phyloP scores from a whole-genome alignment of 37 sponge, comb jelly and placozoan species.

The Bolinopsis microptera region DNA sequence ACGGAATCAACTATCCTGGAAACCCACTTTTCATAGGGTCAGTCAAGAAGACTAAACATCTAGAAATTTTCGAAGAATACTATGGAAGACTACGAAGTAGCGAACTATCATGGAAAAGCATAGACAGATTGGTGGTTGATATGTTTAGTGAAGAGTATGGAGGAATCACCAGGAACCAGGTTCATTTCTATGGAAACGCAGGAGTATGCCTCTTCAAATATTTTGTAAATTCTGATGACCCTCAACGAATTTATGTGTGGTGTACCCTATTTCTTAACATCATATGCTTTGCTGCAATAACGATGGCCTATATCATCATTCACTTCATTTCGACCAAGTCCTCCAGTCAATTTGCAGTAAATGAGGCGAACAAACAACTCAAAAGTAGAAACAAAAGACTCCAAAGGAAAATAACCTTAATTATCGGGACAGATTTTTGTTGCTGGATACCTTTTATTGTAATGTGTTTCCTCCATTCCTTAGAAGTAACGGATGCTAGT shows the following conservation, averaged over 20 bases:
- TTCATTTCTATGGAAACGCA: constrained; percentile 51
- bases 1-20: background rate
- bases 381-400: background rate
- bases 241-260: constrained; percentile 22
- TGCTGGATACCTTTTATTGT: constrained; percentile 26
- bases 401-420: background rate
- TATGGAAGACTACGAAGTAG: background rate
- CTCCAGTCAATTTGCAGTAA: background rate
- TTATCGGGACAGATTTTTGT: background rate
- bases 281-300: background rate
- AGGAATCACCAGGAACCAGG: background rate
- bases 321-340: constrained; percentile 5
- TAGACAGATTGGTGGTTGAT: background rate
- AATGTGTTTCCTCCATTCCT: background rate
- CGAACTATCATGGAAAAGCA: background rate
- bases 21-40: background rate
- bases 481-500: background rate
- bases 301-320: background rate
- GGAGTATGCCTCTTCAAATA: constrained; percentile 55
- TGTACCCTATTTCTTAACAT: background rate
- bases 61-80: background rate
- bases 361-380: background rate
- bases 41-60: background rate
- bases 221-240: constrained; percentile 1
- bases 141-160: constrained; percentile 27